Conservation (phyloP, 1,140 invertebrate genomes). For the Ridgeia piscesae region DNA sequence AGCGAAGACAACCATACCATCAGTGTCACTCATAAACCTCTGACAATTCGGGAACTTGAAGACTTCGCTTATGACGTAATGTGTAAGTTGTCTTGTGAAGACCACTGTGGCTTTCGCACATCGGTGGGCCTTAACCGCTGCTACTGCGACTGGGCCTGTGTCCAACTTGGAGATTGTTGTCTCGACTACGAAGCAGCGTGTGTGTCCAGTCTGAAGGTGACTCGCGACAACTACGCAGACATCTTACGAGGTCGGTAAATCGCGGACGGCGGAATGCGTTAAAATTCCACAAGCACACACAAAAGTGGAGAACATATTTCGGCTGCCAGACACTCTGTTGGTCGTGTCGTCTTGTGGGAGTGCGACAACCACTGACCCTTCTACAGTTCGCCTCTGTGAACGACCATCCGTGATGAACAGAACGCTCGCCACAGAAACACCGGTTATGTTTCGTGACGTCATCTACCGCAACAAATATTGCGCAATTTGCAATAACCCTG, state of each 20-base stretch:
- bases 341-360: neutral
- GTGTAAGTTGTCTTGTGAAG: neutral
- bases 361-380: neutral
- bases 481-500: neutral
- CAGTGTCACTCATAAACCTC: neutral
- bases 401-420: neutral
- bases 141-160: conserved; percentile 7
- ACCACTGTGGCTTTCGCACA: neutral
- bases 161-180: neutral
- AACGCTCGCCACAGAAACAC: neutral
- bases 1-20: neutral
- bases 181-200: neutral
- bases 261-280: neutral
- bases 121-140: neutral
- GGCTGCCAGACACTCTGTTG: neutral
- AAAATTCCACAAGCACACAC: neutral
- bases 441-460: neutral
- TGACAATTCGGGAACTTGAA: neutral
- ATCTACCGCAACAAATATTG: neutral
- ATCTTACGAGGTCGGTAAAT: neutral
- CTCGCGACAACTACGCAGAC: neutral
- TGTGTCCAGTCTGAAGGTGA: neutral
- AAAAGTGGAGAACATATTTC: neutral
- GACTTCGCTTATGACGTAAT: neutral
- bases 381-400: neutral